Base-by-base conservation (phyloP, 2,113 vertebrate genomes). In the Sinocyclocheilus rhinocerous region DNA sequence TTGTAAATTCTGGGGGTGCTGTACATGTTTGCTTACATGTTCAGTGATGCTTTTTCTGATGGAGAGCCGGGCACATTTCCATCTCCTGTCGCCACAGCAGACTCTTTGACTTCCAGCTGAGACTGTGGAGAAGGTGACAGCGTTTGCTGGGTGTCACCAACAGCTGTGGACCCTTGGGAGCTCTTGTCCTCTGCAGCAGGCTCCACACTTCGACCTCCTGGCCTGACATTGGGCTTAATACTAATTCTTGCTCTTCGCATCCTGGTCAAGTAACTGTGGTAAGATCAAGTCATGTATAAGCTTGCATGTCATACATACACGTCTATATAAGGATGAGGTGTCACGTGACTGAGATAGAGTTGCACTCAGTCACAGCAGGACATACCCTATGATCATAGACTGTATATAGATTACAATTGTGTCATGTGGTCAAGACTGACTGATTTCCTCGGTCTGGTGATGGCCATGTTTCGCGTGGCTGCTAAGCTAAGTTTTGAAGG, bases 211-310 rank as follows among this genome's bases (percentile, higher is more conserved):
- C 88, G 88, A 79, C 69, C 84, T 29, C 79, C 88, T 48, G 86
- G 79, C 83, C 75, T 83, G 84, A 89, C 61, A 77, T 87, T 89
- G 6, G 88, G 88, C 39, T 89, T 89, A 70, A 87, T 33, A 42
- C 79, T 87, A 39, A 89, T 85, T 82, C 86, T 87, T 42, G 88
- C n/a, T 80, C 88, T 72, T 48, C 88, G 72, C 79, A 89, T 89
- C 26, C 67, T 89, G 3, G 22, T 83, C 42, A 59, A 36, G 12
- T n/a, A 77, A 81, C 22, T 61, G 61, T 81, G 48, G 7, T 81
- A 67, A 80, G 9, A 33, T 26, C n/a, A 84, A 75, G 24, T 59
- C 11, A 22, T 29, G n/a, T 6, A 65, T 26, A 57, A 18, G 9
- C 9, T n/a, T 9, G 33, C 11, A 57, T 42, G 55, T 22, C 36